These are phyloP conservation scores for Carduelis carduelis DNA, from an alignment of 2,797 vertebrate genomes.

Conservation along the genomic window DNA sequence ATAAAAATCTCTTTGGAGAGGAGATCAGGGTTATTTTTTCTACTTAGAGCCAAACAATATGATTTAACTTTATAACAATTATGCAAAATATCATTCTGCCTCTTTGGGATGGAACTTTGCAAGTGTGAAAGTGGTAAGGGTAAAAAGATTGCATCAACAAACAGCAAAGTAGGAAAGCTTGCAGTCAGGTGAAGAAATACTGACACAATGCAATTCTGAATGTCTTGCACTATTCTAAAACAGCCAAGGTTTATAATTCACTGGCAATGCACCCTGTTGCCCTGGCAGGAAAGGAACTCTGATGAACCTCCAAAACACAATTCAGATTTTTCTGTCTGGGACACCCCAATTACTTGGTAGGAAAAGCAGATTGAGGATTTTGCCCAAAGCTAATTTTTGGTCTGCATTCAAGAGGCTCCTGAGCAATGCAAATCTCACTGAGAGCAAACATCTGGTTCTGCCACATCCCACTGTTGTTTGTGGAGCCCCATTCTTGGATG, in stretches of 20 bases:
- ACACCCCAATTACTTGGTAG: not conserved
- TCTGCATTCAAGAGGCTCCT: not conserved
- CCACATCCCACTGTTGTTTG: accelerated
- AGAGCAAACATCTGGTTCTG: accelerated
- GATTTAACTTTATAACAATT: slow-evolving; percentile 21
- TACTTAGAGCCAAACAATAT: slow-evolving; percentile 25
- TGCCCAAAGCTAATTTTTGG: not conserved
- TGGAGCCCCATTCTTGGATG: not conserved
- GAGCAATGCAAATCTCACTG: not conserved
- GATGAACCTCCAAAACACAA: not conserved
- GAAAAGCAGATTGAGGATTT: not conserved
- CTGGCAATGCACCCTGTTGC: not conserved
- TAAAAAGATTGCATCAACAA: slow-evolving; percentile 44
- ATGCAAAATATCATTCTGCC: slow-evolving; percentile 48
- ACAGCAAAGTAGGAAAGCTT: slow-evolving; percentile 4
- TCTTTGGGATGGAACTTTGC: slow-evolving; percentile 36
- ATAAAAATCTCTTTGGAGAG: slow-evolving; percentile 28
- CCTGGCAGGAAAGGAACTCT: not conserved
- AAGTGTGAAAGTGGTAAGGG: slow-evolving; percentile 39
- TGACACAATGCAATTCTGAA: not conserved
- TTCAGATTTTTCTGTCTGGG: not conserved
- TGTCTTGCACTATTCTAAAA: not conserved
- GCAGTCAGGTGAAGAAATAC: not conserved
- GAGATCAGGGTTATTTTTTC: slow-evolving; percentile 38
- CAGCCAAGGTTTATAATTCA: not conserved